These are phyloP conservation scores for Lasioglossum albipes DNA, from an alignment of 1,140 invertebrate species.

Conservation along the genomic window DNA sequence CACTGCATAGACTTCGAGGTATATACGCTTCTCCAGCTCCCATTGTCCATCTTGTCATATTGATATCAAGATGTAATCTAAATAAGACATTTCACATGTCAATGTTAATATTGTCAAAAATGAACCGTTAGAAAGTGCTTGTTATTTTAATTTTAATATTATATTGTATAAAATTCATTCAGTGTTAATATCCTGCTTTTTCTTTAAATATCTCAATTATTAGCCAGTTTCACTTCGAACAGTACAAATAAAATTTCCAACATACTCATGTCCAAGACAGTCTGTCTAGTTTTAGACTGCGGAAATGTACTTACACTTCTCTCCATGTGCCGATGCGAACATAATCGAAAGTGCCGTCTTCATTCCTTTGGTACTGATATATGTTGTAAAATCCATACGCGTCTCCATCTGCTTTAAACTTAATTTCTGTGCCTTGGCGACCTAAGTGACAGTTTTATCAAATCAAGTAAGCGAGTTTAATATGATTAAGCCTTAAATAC, in stretches of 20 bases:
- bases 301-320: conserved; percentile 77
- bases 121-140: no score
- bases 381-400: conserved; percentile 86
- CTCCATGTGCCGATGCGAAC: conserved; percentile 83
- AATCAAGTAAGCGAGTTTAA: no score
- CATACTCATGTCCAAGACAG: background rate
- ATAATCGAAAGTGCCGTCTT: conserved; percentile 82
- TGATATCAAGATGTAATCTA: conserved; percentile 76
- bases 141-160: no score
- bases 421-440: conserved; percentile 82
- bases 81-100: background rate
- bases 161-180: no score
- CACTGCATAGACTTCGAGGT: conserved; percentile 84
- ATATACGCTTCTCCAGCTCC: conserved; percentile 71
- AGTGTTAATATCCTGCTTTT: no score
- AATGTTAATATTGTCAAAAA: no score
- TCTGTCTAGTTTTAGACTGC: background rate
- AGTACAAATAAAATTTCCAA: no score
- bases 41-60: conserved; percentile 75
- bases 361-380: conserved; percentile 83
- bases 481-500: no score
- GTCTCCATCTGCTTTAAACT: conserved; percentile 84
- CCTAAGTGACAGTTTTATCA: conserved; percentile 74
- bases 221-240: no score
- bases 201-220: no score